Evolutionary conservation across 2,888 invertebrate species (phyloP), one percentile per base, ranked within the genome.

Genomic region (Habroteleia sp.): DNA sequence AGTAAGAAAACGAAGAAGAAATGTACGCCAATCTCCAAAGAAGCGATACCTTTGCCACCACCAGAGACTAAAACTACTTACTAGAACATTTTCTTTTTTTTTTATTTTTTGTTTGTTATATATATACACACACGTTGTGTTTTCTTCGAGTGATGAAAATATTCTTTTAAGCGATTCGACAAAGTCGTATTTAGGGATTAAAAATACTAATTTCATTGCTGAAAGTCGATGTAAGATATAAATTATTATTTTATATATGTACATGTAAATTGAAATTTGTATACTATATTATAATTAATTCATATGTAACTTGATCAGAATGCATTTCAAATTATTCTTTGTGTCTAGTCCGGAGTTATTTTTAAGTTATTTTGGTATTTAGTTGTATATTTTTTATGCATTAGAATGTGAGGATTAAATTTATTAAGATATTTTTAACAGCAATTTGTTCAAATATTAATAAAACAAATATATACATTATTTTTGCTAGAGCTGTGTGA

Each of bases 41-140:
- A 82, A 50, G 80, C 88, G 33, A 88, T 88, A 78, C 87, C 88
- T 48, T 77, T 88, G 56, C 87, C 88, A 39, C 79, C 84, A 1
- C 85, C 88, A 6, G 80, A 82, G 11, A 25, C 72, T 37, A 77
- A 68, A 58, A 71, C 65, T 8, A 31, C 41, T 3, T 74, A 74
- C 16, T 79, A 77, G 58, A 68, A 8, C 7, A n/a, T 35, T 29
- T 35, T 39, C 33, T n/a, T 50, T 41, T 33, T 39, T 37, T 35
- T 8, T 16, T 6, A 33, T 16, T 16, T 7, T 25, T 25, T 4
- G 41, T 50, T 50, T 50, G 44, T 44, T 16, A 27, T 16, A 29
- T 17, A 14, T 39, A n/a, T n/a, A n/a, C n/a, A n/a, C n/a, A n/a
- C n/a, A n/a, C n/a, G n/a, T n/a, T n/a, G n/a, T 17, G 6, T 16